Evolutionary conservation across 2,797 vertebrate genomes (phyloP), one percentile per base, ranked within the genome.

Genomic region (Ispidina lecontei): DNA sequence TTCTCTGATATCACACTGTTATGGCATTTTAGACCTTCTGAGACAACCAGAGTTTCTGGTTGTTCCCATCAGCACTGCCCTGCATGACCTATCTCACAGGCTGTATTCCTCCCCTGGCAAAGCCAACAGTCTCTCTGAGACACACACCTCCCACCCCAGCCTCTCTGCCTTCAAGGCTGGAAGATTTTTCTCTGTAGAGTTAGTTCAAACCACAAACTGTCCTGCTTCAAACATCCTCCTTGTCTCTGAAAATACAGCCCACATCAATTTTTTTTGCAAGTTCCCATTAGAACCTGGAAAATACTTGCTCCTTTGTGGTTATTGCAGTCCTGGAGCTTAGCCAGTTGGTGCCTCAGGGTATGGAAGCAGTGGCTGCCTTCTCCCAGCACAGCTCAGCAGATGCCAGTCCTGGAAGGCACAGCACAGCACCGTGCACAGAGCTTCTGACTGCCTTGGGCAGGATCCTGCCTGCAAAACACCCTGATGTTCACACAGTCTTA

Each of bases 141-240:
- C 29, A 28, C 0, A 0, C 28, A 62, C 15, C 14, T 77, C 46
- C 54, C 9, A 54, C 52, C 13, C 0, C 2, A 5, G 4, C 41
- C 51, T 58, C 58, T 68, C 39, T 11, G 2, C 7, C 22, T 70
- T 71, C 44, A 79, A 70, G 29, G 37, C 39, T 11, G 26, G 56
- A 68, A 69, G 29, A 58, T 81, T 74, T 74, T 74, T 67, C 11
- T 80, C 41, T 70, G 20, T 12, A 60, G 28, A 59, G 25, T 25
- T 70, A 67, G 43, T 29, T 79, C 49, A 84, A 62, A 67, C 33
- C n/a, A 73, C 64, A 82, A 41, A 54, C 8, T 33, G 22, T 37
- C 33, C 22, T 70, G 19, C 47, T 84, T 90, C 71, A 73, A 77
- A 15, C 29, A 74, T 28, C 28, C 26, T 81, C n/a, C 80, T 35